phyloP scores from a whole-genome alignment of 2,888 invertebrate genomes.

The Drosophila siamana region DNA sequence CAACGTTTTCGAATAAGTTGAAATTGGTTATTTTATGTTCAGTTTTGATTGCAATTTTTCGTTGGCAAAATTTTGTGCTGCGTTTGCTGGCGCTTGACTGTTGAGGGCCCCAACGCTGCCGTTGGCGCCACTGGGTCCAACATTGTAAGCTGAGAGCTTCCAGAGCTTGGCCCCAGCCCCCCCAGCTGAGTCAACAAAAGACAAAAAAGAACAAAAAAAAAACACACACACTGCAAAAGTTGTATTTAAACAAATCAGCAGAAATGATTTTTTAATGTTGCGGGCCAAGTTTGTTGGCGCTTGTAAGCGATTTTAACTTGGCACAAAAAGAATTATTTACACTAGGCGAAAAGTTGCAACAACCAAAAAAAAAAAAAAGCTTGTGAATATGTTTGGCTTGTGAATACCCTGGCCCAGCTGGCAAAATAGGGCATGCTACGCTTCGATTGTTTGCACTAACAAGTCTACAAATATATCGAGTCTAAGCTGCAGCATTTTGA shows the following conservation, averaged over 20 bases:
- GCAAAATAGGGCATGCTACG: too few relatives aligned
- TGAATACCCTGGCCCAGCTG: not conserved
- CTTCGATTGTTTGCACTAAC: too few relatives aligned
- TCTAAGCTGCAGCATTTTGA: too few relatives aligned
- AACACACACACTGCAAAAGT: not conserved
- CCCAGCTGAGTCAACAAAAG: constrained; percentile 73
- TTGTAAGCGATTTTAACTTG: constrained; percentile 69
- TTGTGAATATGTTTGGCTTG: not conserved
- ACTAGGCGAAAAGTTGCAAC: constrained; percentile 21
- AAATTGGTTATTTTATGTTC: constrained; percentile 11
- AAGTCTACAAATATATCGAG: too few relatives aligned
- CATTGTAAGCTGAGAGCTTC: constrained; percentile 68
- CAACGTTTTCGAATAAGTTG: constrained; percentile 24
- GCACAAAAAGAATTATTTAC: constrained; percentile 52
- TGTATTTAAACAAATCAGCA: constrained; percentile 73
- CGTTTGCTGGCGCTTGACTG: constrained; percentile 42
- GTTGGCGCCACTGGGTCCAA: constrained; percentile 63
- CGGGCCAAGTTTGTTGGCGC: constrained; percentile 72
- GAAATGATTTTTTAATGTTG: constrained; percentile 47
- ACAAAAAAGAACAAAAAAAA: too few relatives aligned
- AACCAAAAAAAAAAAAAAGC: constrained; percentile 12
- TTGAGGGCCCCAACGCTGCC: constrained; percentile 49
- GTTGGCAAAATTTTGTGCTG: constrained; percentile 40
- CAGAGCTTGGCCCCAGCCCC: constrained; percentile 38
- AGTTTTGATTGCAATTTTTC: constrained; percentile 27